Base-by-base conservation (phyloP, 2,888 invertebrate genomes). In the Invenusta paracnida region DNA sequence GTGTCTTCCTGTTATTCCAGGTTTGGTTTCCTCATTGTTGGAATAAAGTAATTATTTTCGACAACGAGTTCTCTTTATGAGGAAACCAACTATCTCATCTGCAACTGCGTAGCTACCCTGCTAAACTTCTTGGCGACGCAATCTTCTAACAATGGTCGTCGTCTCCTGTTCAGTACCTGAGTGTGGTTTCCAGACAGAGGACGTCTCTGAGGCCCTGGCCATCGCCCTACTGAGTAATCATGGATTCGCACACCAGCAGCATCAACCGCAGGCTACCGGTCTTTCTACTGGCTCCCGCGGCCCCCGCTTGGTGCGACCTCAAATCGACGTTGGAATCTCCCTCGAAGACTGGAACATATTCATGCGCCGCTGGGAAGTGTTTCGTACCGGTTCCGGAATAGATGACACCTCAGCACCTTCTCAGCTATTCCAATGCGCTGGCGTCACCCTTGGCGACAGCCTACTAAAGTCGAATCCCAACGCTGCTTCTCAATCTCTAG, bases 331-430 rank as follows among this genome's bases (percentile, higher is more conserved):
- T 23, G 73, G 17, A 2, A 5, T 73, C 2, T 23, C 73, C 2
- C 5, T 23, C 25, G 73, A 73, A 73, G 73, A 73, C 5, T 73
- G 73, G 73, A 73, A 73, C 73, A 73, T 73, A 13, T 73, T 73
- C 27, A 23, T 73, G 2, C 73, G 73, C 5, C 25, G 73, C 2
- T 73, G 73, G 73, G 27, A 73, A 23, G 73, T 73, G 2, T 73
- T 73, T 23, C 73, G 25, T 23, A 73, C 23, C 25, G 27, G 73
- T 23, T 73, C 27, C 17, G 25, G 73, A 5, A 73, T 73, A 2
- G 25, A 73, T 25, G 73, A 73, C 73, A 23, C 2, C 5, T 23
- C 27, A 25, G 73, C 73, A 73, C 73, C 73, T 23, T n/a, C 73
- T 13, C 73, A 73, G 23, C 73, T 73, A 5, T 23, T 73, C 25